These are phyloP conservation scores for Spinus olivaceus DNA, from an alignment of 2,797 vertebrate species.

Conservation along the genomic window DNA sequence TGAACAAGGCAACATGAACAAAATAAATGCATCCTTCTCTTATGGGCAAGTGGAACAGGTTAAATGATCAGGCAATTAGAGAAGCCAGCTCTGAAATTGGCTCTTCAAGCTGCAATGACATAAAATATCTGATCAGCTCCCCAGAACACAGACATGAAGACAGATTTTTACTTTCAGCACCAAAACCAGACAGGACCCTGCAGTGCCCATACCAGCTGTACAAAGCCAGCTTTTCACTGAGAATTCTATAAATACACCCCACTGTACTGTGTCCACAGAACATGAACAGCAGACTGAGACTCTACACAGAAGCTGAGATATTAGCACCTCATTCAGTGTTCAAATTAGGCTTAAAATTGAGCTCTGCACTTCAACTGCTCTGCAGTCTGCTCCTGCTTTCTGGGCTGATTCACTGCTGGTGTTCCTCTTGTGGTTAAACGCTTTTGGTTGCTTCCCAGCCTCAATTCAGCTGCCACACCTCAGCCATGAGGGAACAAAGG, in stretches of 20 bases:
- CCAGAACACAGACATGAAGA: not conserved
- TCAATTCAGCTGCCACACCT: not conserved
- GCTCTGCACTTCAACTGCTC: not conserved
- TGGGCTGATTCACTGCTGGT: not conserved
- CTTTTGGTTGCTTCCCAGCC: not conserved
- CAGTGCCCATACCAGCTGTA: not conserved
- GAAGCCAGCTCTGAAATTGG: not conserved
- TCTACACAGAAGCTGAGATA: not conserved
- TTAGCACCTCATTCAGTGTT: not conserved
- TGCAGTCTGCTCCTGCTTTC: not conserved
- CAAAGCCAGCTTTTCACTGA: not conserved
- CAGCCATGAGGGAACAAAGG: not conserved
- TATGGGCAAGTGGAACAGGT: not conserved
- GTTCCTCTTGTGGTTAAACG: not conserved
- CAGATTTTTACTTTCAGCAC: not conserved
- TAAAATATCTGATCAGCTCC: not conserved
- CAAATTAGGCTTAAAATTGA: constrained; percentile 10
- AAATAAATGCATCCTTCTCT: not conserved
- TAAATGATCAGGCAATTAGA: not conserved
- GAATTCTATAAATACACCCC: not conserved
- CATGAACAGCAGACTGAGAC: not conserved
- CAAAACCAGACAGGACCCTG: not conserved
- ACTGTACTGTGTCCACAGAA: not conserved
- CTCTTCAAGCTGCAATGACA: not conserved
- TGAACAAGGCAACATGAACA: not conserved